Evolutionary conservation across 1,140 invertebrate species (phyloP).

Genomic region (Neelides sp.): DNA sequence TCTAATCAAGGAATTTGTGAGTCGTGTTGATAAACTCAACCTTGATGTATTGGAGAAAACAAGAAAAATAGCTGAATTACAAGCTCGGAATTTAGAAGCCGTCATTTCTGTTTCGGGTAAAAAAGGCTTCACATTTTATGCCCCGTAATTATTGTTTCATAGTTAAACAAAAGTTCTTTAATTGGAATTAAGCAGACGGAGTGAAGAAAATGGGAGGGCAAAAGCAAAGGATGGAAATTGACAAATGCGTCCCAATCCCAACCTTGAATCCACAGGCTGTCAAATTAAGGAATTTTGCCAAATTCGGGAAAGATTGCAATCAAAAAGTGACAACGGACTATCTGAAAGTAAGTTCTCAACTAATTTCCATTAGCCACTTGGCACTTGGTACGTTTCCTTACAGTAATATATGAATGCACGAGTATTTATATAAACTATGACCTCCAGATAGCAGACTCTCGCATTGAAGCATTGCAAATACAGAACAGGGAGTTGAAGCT

Average conservation of each 20-base stretch:
- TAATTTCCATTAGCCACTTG: too few species aligned
- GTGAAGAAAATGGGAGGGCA: neutral
- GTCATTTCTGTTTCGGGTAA: slow-evolving; percentile 6
- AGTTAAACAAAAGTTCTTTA: too few species aligned
- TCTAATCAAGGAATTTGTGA: slow-evolving; percentile 22
- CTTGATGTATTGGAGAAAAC: slow-evolving; percentile 16
- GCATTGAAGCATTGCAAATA: slow-evolving; percentile 27
- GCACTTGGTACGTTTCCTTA: too few species aligned
- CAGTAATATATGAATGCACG: neutral
- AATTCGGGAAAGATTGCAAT: slow-evolving; percentile 7
- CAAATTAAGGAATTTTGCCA: slow-evolving; percentile 21
- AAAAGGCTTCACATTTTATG: too few species aligned
- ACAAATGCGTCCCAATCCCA: neutral
- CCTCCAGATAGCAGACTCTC: slow-evolving; percentile 20
- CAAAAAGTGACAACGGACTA: slow-evolving; percentile 22
- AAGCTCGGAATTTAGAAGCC: slow-evolving; percentile 8
- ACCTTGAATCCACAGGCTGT: slow-evolving; percentile 22
- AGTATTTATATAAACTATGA: neutral
- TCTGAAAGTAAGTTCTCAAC: slow-evolving; percentile 16
- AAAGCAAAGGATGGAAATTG: neutral
- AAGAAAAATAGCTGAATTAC: slow-evolving; percentile 7
- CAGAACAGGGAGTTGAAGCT: slow-evolving; percentile 16
- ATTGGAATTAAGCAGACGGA: neutral
- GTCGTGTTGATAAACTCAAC: slow-evolving; percentile 13
- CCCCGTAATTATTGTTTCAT: too few species aligned